Evolutionary conservation across 1,140 invertebrate species (phyloP).

Genomic region (Papilio xuthus): DNA sequence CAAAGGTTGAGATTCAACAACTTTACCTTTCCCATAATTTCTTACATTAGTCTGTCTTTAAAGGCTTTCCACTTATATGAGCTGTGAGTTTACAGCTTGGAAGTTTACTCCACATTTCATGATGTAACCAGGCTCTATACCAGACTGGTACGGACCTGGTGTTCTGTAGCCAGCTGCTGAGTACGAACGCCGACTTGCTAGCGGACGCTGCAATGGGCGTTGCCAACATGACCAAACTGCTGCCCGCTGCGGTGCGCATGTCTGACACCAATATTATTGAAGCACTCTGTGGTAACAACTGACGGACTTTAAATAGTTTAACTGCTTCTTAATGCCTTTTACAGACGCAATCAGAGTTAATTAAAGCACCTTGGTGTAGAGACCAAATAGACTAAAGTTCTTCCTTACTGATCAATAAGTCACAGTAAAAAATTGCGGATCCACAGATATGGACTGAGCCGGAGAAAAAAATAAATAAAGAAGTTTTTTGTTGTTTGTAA

Average conservation of each 20-base stretch:
- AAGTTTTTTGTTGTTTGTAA: background rate
- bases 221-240: constrained; percentile 71
- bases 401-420: no score
- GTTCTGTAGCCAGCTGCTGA: constrained; percentile 70
- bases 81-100: no score
- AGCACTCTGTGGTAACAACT: constrained; percentile 61
- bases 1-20: no score
- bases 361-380: no score
- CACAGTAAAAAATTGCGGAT: no score
- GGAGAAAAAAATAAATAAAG: background rate
- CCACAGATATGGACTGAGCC: no score
- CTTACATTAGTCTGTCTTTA: no score
- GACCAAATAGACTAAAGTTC: no score
- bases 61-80: background rate
- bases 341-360: no score
- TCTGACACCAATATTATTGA: constrained; percentile 74
- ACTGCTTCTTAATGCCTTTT: no score
- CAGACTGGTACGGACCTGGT: constrained; percentile 71
- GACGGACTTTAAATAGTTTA: no score
- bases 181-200: constrained; percentile 64
- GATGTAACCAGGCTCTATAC: constrained; percentile 60
- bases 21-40: no score
- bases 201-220: constrained; percentile 74
- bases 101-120: background rate
- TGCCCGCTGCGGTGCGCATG: constrained; percentile 69